A percentile compares a stretch with the other conserved stretches of the same genome.
Evolutionary conservation across 1,140 invertebrate species (phyloP).

Genomic region (Tenebrio molitor): DNA sequence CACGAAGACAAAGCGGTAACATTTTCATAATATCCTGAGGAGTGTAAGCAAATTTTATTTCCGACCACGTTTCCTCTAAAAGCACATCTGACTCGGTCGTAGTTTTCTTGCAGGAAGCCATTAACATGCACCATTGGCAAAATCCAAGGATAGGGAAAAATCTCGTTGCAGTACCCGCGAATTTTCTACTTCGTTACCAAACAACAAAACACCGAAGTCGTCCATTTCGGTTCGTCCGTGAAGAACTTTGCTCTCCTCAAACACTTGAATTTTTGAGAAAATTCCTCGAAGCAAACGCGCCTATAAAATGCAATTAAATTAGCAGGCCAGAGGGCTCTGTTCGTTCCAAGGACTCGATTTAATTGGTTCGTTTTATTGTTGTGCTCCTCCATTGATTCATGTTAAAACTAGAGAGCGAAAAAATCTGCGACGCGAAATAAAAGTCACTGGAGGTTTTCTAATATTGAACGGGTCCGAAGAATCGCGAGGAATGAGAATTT

Average conservation of each 20-base stretch:
- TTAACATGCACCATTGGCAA: constrained; percentile 4
- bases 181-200: constrained; percentile 2
- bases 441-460: not conserved
- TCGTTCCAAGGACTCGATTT: not conserved
- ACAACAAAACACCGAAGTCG: not conserved
- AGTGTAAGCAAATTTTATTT: constrained; percentile 27
- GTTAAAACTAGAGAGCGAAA: not conserved
- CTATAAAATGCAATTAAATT: not conserved
- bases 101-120: constrained; percentile 9
- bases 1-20: not conserved
- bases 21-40: constrained; percentile 8
- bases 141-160: constrained; percentile 1
- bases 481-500: constrained; percentile 7
- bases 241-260: no score
- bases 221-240: no score
- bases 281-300: not conserved
- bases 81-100: constrained; percentile 16
- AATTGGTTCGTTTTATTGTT: not conserved
- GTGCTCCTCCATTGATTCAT: not conserved
- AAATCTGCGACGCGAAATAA: not conserved
- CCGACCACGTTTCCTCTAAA: constrained; percentile 30
- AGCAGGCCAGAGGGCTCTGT: not conserved
- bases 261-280: no score
- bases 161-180: not conserved
- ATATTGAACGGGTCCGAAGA: not conserved